Evolutionary conservation across 92 coral and sea anemone species (phyloP).

Genomic region (Epizoanthus stellaris): DNA sequence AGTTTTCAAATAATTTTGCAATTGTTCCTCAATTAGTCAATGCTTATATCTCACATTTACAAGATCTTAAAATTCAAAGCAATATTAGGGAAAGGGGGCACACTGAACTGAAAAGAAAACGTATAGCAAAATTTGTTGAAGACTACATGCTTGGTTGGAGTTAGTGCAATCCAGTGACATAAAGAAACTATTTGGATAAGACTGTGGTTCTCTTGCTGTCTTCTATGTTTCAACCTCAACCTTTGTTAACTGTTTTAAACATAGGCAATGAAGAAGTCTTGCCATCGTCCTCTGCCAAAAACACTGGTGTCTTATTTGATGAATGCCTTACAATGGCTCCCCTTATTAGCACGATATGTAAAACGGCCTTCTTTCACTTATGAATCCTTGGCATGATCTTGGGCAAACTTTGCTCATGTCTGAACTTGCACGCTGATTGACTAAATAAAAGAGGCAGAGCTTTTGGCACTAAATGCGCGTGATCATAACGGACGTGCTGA

Average conservation of each 20-base stretch:
- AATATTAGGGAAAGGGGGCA: conserved; percentile 27
- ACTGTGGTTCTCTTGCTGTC: no score
- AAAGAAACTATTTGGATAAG: no score
- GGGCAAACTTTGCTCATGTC: background rate
- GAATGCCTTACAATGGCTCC: background rate
- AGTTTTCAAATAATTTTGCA: conserved; percentile 31
- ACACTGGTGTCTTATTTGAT: background rate
- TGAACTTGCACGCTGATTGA: no score
- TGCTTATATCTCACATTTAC: conserved; percentile 42
- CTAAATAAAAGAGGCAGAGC: no score
- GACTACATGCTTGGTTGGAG: no score
- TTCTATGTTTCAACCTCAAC: background rate
- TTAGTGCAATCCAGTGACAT: no score
- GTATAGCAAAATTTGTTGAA: background rate
- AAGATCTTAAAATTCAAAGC: conserved; percentile 43
- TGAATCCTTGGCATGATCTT: background rate
- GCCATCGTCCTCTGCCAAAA: background rate
- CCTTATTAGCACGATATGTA: background rate
- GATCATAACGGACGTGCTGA: no score
- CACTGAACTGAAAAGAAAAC: background rate
- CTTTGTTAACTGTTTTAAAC: background rate
- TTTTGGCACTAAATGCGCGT: no score
- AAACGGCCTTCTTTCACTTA: background rate
- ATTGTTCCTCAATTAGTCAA: conserved; percentile 23
- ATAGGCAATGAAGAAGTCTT: background rate